A percentile compares a stretch with the other conserved stretches of the same genome.
Conservation (phyloP, 2,888 invertebrate genomes). For the Cheilosia variabilis region DNA sequence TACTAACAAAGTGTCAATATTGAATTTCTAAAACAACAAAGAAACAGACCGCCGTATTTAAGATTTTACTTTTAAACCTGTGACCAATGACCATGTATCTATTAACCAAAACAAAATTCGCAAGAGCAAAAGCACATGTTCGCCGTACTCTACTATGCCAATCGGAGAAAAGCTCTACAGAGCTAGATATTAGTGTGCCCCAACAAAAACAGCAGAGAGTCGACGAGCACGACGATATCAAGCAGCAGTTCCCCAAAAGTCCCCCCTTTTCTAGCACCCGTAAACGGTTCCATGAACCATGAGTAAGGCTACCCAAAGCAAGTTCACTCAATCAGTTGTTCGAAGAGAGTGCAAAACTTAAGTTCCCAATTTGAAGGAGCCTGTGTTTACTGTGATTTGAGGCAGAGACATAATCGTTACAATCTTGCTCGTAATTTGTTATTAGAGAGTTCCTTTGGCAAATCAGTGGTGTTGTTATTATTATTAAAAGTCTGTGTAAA, state of each 20-base stretch:
- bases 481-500: slow-evolving; percentile 10
- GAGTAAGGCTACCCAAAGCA: slow-evolving; percentile 51
- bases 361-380: slow-evolving; percentile 71
- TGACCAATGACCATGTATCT: slow-evolving; percentile 52
- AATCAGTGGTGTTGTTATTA: slow-evolving; percentile 33
- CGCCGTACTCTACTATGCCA: slow-evolving; percentile 6
- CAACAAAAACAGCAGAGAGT: slow-evolving; percentile 22
- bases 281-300: slow-evolving; percentile 58
- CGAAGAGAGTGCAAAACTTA: slow-evolving; percentile 72
- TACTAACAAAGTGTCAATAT: slow-evolving; percentile 24
- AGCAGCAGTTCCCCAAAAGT: slow-evolving; percentile 4
- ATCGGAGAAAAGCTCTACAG: slow-evolving; percentile 43
- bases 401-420: slow-evolving; percentile 25
- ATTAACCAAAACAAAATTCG: slow-evolving; percentile 45
- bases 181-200: slow-evolving; percentile 8
- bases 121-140: slow-evolving; percentile 67
- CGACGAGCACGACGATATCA: slow-evolving; percentile 31
- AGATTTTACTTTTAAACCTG: slow-evolving; percentile 7
- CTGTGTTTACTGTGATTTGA: slow-evolving; percentile 51
- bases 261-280: not conserved
- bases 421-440: slow-evolving; percentile 28
- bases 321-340: slow-evolving; percentile 66
- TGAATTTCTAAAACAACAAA: slow-evolving; percentile 6
- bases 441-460: slow-evolving; percentile 46
- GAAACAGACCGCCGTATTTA: not conserved